Evolutionary conservation across 2,888 invertebrate genomes (phyloP).

Genomic region (Diarsia rubi): DNA sequence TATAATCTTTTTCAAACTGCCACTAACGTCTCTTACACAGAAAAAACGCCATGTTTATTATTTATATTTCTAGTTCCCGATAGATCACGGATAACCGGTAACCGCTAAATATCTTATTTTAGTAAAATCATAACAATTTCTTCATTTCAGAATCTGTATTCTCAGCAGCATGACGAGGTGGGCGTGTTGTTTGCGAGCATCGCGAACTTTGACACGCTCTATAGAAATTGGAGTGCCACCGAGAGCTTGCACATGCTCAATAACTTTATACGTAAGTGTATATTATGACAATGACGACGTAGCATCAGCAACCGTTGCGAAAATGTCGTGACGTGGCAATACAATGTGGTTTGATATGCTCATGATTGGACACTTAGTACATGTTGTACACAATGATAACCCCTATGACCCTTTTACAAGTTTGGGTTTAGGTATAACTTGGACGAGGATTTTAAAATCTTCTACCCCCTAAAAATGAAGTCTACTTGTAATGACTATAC

Average conservation of each 20-base stretch:
- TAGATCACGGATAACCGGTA: neutral
- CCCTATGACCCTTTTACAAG: neutral
- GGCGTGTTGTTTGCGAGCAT: constrained; percentile 99
- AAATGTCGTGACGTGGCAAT: neutral
- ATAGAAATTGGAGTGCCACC: constrained; percentile 99
- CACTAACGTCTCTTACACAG: no score
- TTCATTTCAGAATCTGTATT: constrained; percentile 93
- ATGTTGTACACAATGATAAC: neutral
- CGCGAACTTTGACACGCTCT: constrained; percentile 99
- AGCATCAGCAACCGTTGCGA: neutral
- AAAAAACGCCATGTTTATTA: neutral
- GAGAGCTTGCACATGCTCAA: constrained; percentile 99
- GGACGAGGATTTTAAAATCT: neutral
- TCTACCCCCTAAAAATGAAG: no score
- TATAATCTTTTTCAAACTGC: neutral
- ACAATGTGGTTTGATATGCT: neutral
- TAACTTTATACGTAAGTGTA: constrained; percentile 96
- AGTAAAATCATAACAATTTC: neutral
- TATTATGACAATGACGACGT: neutral
- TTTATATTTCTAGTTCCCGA: neutral
- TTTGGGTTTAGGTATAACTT: neutral
- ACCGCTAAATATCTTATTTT: neutral
- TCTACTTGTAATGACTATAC: neutral
- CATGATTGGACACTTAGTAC: neutral
- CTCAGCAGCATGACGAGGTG: constrained; percentile 95